Evolutionary conservation across 1,140 invertebrate species (phyloP).

Genomic region (Meloidogyne exigua): DNA sequence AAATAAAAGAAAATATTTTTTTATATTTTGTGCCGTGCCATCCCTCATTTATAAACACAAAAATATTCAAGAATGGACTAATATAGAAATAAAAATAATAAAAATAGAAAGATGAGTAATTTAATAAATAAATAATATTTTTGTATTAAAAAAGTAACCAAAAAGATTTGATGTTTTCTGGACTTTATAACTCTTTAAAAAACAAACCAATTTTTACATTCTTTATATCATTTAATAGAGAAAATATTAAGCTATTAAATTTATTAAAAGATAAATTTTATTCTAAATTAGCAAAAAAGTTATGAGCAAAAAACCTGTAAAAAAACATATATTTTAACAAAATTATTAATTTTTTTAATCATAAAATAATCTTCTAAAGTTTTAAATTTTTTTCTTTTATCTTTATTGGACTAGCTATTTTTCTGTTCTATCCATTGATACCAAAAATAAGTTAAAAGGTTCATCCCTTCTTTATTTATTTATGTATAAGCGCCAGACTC

Average conservation of each 20-base stretch:
- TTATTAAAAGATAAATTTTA: background rate
- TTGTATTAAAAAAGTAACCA: background rate
- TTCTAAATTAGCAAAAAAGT: background rate
- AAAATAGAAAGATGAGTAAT: background rate
- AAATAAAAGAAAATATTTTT: background rate
- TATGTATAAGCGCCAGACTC: background rate
- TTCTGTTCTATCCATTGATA: background rate
- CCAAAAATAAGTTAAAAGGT: background rate
- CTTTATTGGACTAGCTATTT: background rate
- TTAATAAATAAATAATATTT: background rate
- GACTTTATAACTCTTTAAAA: background rate
- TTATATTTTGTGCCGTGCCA: slow-evolving; percentile 4
- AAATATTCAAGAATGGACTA: background rate
- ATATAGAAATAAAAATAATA: background rate
- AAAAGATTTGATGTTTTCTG: background rate
- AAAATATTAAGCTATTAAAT: background rate
- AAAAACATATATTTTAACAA: background rate
- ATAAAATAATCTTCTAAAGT: too few relatives aligned
- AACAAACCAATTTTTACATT: background rate
- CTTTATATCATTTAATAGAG: background rate
- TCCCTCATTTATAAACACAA: slow-evolving; percentile 2
- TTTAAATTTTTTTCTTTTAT: too few relatives aligned
- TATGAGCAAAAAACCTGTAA: background rate
- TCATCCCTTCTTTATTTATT: too few relatives aligned
- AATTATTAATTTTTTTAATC: too few relatives aligned